Evolutionary conservation across 2,113 vertebrate genomes (phyloP).

Genomic region (Spea bombifrons): DNA sequence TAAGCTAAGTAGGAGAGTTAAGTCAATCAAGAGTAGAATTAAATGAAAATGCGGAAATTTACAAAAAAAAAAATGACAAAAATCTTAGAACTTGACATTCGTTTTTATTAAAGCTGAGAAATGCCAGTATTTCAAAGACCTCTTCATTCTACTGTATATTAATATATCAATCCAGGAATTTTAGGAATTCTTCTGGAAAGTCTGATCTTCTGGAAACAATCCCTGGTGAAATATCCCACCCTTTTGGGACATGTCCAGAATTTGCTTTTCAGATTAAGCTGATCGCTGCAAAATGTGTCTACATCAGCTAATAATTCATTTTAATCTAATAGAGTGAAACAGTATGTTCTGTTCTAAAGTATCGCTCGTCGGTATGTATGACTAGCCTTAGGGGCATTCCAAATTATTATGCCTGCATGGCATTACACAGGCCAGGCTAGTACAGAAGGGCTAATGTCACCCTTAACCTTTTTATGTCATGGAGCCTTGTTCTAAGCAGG

Average conservation of each 20-base stretch:
- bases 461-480: neutral
- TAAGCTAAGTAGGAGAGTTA: too few species aligned
- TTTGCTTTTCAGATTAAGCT: neutral
- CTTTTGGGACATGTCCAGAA: neutral
- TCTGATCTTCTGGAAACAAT: neutral
- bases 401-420: neutral
- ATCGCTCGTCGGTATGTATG: neutral
- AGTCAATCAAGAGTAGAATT: too few species aligned
- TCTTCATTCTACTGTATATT: too few species aligned
- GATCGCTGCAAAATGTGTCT: neutral
- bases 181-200: neutral
- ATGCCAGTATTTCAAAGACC: too few species aligned
- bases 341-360: neutral
- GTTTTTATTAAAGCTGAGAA: too few species aligned
- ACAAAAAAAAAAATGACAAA: too few species aligned
- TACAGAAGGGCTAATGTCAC: neutral
- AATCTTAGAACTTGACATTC: too few species aligned
- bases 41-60: too few species aligned
- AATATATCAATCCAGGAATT: too few species aligned
- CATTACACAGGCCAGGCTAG: neutral
- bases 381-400: conserved; percentile 2
- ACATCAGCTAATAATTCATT: neutral
- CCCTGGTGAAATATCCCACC: neutral
- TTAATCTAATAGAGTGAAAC: neutral
- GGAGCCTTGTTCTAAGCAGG: neutral